These are phyloP conservation scores for Perca flavescens DNA, from an alignment of 2,113 vertebrate species.

Conservation along the genomic window DNA sequence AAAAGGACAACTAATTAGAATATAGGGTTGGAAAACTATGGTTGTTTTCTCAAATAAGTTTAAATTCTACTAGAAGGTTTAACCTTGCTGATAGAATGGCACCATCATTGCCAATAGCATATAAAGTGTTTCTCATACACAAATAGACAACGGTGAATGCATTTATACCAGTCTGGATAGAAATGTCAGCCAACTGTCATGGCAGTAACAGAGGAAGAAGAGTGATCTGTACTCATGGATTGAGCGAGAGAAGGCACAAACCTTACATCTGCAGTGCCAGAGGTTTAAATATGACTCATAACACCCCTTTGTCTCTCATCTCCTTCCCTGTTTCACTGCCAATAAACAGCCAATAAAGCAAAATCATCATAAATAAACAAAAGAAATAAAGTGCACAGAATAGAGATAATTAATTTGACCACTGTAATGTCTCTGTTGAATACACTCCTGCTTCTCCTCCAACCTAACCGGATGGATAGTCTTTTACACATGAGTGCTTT, in stretches of 20 bases:
- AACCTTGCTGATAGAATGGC: neutral
- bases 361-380: conserved; percentile 14
- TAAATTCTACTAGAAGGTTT: neutral
- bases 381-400: conserved; percentile 10
- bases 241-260: neutral
- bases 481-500: conserved; percentile 64
- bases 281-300: conserved; percentile 2
- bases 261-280: neutral
- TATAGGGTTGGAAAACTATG: no score
- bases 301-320: conserved; percentile 7
- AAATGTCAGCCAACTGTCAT: conserved; percentile 16
- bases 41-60: no score
- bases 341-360: conserved; percentile 12
- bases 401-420: conserved; percentile 31
- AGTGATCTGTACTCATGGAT: neutral
- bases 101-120: neutral
- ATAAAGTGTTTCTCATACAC: neutral
- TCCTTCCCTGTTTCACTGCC: neutral
- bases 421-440: conserved; percentile 61
- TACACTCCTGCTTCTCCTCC: conserved; percentile 41
- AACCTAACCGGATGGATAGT: conserved; percentile 51
- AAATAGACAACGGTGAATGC: neutral
- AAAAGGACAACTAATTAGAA: no score
- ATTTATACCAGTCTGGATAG: neutral
- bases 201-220: neutral